Base-by-base conservation (phyloP, 2,888 invertebrate species). In the Drosophila prolongata region DNA sequence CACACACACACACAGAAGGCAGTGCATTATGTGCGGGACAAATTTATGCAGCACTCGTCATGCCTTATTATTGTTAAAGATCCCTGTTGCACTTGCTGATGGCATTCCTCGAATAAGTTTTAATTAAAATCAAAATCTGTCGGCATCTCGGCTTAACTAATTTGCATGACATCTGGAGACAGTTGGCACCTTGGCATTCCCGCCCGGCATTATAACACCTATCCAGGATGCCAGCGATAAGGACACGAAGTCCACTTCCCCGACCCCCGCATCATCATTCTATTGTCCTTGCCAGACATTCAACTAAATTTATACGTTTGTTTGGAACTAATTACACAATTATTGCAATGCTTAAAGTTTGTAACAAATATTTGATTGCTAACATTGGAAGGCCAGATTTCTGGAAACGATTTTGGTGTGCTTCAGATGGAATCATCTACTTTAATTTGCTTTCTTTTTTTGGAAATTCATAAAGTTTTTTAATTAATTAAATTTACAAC, bases 11-110 rank as follows among this genome's bases (percentile, higher is more conserved):
- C 13, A 37, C 8, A 27, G 27, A 9, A 10, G 27, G 2, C 34
- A 61, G 40, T 62, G 62, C 70, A 62, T 71, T 72, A 44, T 16
- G 50, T 46, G 62, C 38, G n/a, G 16, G 11, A 53, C 64, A 75
- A 58, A 74, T 67, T 75, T 68, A 75, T 75, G 75, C 74, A 75
- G 43, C 60, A 61, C 56, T 74, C 53, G 75, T 75, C 58, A 62
- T 62, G 76, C 43, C 75, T 64, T 67, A 61, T 74, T 75, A 68
- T 61, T 75, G 56, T 64, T 71, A 64, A 64, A 57, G 46, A 73
- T 73, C 49, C 46, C 46, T 24, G 30, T 19, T 57, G 43, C 47
- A 30, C 14, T 42, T 50, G 40, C 56, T 37, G 34, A 27, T 11
- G 47, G 19, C 37, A 60, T 67, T 75, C 60, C 47, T 16, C 44